Evolutionary conservation across 2,888 invertebrate species (phyloP), one percentile per base, ranked within the genome.

Genomic region (Sylvicola fuscatus): DNA sequence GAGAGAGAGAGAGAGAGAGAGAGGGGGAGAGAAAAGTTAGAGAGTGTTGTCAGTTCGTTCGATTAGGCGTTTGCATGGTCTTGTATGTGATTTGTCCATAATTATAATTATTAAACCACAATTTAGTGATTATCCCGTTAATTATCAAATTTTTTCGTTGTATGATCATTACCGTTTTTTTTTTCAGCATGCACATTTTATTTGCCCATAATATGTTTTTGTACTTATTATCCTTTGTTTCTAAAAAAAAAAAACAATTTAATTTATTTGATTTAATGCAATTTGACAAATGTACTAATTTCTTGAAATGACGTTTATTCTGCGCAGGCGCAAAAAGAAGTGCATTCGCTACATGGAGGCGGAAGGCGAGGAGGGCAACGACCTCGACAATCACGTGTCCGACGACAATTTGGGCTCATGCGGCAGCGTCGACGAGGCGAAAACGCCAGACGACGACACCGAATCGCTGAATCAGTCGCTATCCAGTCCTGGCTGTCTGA

Each of bases 291-390:
- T 21, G 4, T 21, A 6, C 21, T 21, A 8, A 21, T 21, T 21
- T 21, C 8, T 21, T n/a, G n/a, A n/a, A n/a, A 21, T 21, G 4
- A 6, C 21, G 8, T 21, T 8, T 8, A 8, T 21, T 32, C 36
- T 38, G 32, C 67, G 4, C 68, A 90, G 89, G 70, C 86, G 90
- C 70, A 90, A 90, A 74, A 90, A 90, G 65, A 90, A 90, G 65
- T 90, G 90, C 70, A 83, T 90, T 54, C 81, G 90, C 48, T 90
- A 90, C 67, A 80, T 87, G 79, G 89, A 87, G 66, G 76, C 80
- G 47, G 65, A 71, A 62, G 64, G 73, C 61, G 58, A 72, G 43
- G 75, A 71, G 49, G 67, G 66, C 43, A 68, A 66, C 46, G 65
- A 63, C 44, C 32, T 37, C 13, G 32, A 33, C 16, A 34, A 31